Conservation (phyloP, 2,888 invertebrate genomes). For the Prosapia bicincta region DNA sequence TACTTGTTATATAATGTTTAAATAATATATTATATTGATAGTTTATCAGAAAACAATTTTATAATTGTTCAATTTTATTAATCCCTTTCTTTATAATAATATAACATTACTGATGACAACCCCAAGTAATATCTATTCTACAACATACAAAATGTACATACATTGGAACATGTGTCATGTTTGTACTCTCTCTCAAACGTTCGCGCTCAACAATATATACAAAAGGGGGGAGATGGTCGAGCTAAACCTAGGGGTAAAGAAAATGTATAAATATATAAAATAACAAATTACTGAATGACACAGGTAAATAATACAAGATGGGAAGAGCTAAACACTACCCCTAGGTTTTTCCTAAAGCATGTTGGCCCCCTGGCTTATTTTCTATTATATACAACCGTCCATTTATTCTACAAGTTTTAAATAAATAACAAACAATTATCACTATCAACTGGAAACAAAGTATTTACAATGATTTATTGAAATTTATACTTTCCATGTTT, state of each 20-base stretch:
- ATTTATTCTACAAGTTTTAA: constrained; percentile 17
- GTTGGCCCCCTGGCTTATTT: background rate
- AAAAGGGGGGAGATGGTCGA: background rate
- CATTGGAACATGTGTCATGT: constrained; percentile 33
- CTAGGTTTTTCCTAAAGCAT: background rate
- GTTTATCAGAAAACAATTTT: constrained; percentile 20
- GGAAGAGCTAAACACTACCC: background rate
- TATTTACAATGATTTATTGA: constrained; percentile 14
- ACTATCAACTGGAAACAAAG: constrained; percentile 17
- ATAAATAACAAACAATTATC: constrained; percentile 20
- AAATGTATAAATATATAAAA: constrained; percentile 2
- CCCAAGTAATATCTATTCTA: constrained; percentile 22
- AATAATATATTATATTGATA: constrained; percentile 23
- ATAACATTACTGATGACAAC: constrained; percentile 20
- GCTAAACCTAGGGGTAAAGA: background rate
- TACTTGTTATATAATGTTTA: constrained; percentile 19
- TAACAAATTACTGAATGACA: background rate
- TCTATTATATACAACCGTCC: constrained; percentile 4
- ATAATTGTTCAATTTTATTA: constrained; percentile 19
- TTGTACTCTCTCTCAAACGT: constrained; percentile 29
- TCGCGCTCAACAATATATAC: constrained; percentile 17
- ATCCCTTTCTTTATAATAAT: constrained; percentile 17
- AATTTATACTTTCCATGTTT: constrained; percentile 12
- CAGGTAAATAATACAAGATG: background rate
- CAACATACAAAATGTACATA: constrained; percentile 27